These are phyloP conservation scores for Listronotus oregonensis DNA, from an alignment of 1,140 invertebrate species.

Conservation along the genomic window DNA sequence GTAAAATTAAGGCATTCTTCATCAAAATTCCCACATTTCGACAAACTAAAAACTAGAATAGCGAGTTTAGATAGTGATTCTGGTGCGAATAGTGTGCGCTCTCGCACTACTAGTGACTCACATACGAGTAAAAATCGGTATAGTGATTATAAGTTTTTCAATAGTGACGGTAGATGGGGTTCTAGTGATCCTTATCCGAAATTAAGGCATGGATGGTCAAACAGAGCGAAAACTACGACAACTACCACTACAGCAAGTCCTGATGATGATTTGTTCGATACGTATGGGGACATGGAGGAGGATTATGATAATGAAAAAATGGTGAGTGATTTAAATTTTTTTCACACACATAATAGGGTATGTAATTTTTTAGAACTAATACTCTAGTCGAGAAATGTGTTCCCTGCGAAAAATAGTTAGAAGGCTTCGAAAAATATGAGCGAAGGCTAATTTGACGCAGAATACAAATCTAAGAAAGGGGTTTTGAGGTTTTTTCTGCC, in stretches of 20 bases:
- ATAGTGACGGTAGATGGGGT: conserved; percentile 1
- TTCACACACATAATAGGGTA: no score
- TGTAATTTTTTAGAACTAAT: no score
- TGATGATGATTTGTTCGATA: conserved; percentile 30
- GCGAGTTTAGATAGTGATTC: conserved; percentile 15
- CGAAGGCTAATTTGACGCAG: no score
- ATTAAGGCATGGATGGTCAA: conserved; percentile 30
- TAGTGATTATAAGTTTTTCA: conserved; percentile 20
- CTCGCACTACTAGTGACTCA: background rate
- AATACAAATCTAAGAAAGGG: no score
- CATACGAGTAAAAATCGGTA: conserved; percentile 1
- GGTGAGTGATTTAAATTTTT: conserved; percentile 11
- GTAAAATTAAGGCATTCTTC: conserved; percentile 18
- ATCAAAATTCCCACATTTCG: conserved; percentile 24
- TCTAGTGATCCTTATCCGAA: background rate
- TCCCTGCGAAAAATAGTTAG: no score
- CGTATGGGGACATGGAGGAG: conserved; percentile 23
- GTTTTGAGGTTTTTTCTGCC: no score
- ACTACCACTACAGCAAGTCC: conserved; percentile 23
- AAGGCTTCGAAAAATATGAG: no score
- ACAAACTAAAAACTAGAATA: conserved; percentile 16
- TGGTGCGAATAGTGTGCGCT: background rate
- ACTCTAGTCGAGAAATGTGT: no score
- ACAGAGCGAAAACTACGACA: conserved; percentile 3
- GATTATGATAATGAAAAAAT: conserved; percentile 1